Conservation (phyloP, 1,140 invertebrate genomes). For the Eupeodes corollae region DNA sequence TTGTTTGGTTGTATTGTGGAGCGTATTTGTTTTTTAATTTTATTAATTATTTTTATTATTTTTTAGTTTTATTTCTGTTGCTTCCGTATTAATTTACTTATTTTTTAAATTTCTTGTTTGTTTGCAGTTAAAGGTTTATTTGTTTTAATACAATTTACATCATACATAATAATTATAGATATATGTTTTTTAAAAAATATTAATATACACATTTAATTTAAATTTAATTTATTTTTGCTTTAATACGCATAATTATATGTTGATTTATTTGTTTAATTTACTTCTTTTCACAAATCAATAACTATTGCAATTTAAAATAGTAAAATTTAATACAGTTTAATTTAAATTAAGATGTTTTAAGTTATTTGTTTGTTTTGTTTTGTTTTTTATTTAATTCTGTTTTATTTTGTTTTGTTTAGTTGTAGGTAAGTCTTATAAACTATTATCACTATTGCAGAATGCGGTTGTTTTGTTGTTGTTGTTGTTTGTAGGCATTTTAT, state of each 20-base stretch:
- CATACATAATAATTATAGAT: too few species aligned
- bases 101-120: background rate
- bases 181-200: too few species aligned
- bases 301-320: background rate
- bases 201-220: too few species aligned
- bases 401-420: slow-evolving; percentile 14
- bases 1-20: background rate
- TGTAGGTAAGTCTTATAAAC: slow-evolving; percentile 26
- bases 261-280: background rate
- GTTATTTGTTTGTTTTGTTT: background rate
- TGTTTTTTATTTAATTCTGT: background rate
- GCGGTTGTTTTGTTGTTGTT: slow-evolving; percentile 22
- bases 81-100: too few species aligned
- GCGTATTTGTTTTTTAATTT: background rate
- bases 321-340: background rate
- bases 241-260: background rate
- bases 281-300: background rate
- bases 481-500: background rate
- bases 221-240: background rate
- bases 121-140: too few species aligned
- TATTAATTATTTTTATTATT: background rate
- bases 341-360: background rate
- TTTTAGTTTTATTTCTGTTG: background rate
- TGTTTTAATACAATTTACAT: too few species aligned
- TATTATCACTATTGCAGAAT: slow-evolving; percentile 39